Base-by-base conservation (phyloP, 2,888 invertebrate genomes). In the Latrodectus hesperus region DNA sequence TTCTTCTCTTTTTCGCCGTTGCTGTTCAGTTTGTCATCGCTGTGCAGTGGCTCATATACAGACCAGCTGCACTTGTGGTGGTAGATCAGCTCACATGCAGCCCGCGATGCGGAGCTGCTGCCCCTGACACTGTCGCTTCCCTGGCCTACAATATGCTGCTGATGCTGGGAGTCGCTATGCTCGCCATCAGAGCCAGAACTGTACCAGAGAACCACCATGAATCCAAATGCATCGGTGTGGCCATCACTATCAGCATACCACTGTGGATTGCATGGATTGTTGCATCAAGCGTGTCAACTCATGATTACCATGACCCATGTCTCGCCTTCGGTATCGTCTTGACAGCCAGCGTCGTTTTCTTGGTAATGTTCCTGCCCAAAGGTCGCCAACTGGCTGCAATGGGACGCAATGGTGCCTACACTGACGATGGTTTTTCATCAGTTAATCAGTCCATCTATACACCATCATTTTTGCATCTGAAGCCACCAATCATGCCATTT, bases 151-250 rank as follows among this genome's bases (percentile, higher is more conserved):
- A 97, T 78, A 95, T 96, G 90, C 95, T 96, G 92, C 94, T 98
- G 88, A 95, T 97, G 90, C 93, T 96, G 75, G 84, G 77, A 0
- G 97, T 97, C 84, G 95, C 96, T 88, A 95, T 96, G 83, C 93
- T 98, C 90, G 96, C 97, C 79, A 94, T 97, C 90, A 95, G 96
- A 91, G 96, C 97, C 79, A 92, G 93, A 75, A 96, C 96, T 77
- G 97, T 98, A 89, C 95, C 97, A 84, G 98, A 98, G 93, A 98
- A 98, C 93, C 97, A 97, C 92, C 94, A 98, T 77, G 98, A 98
- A 92, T 96, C 98, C 72, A 96, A 96, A 60, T 98, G 97, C 93
- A 97, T 98, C 91, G 97, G 97, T 16, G 94, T 97, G 90, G 96
- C 97, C 26, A 95, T 96, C 74, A 96, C 96, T 68, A 95, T 96